Evolutionary conservation across 2,113 vertebrate species (phyloP).

Genomic region (Pomatorhinus ruficollis): DNA sequence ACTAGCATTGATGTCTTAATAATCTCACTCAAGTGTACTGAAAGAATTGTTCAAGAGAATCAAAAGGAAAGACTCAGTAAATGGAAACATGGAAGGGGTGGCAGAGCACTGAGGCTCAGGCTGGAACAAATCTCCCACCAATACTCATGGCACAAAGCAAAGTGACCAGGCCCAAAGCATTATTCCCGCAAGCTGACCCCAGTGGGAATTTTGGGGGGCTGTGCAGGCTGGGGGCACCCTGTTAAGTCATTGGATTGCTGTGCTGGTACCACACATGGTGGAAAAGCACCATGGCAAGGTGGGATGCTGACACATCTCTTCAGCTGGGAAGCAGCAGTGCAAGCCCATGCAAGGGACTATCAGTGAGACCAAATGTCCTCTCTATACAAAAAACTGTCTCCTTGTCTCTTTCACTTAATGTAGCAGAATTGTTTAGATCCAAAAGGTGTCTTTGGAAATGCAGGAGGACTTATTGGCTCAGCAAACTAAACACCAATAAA

Average conservation of each 20-base stretch:
- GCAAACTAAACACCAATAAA: constrained; percentile 42
- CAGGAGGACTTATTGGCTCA: constrained; percentile 14
- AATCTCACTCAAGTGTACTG: neutral
- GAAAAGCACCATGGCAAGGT: neutral
- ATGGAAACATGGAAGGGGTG: neutral
- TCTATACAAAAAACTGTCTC: neutral
- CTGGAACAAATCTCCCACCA: neutral
- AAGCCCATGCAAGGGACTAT: neutral
- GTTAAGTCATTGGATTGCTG: neutral
- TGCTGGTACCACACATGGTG: neutral
- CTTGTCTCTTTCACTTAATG: neutral
- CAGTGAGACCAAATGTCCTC: neutral
- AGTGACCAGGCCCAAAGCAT: neutral
- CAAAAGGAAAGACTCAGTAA: neutral
- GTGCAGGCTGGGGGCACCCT: neutral
- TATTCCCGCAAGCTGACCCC: neutral
- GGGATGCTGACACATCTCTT: neutral
- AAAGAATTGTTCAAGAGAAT: neutral
- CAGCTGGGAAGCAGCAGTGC: neutral
- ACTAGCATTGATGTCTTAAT: neutral
- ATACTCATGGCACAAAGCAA: neutral
- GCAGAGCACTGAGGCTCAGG: neutral
- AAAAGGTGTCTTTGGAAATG: neutral
- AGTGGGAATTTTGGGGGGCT: neutral
- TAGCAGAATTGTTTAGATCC: neutral